phyloP scores from a whole-genome alignment of 2,797 vertebrate species.

The Apodemus agrarius region DNA sequence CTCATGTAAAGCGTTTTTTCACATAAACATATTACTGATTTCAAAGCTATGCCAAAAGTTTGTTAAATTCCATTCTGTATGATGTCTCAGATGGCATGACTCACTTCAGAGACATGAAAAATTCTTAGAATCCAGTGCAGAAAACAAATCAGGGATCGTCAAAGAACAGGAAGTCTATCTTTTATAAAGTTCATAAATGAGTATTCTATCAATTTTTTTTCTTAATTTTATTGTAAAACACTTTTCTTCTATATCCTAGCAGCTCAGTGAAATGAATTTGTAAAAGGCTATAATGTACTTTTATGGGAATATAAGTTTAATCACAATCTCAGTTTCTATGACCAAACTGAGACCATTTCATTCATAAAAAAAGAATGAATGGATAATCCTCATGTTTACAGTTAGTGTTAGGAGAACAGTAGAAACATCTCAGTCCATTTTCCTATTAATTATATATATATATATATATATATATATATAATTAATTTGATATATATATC shows the following conservation, averaged over 20 bases:
- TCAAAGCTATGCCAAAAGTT: background rate
- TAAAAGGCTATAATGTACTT: background rate
- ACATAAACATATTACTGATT: background rate
- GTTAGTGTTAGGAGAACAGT: background rate
- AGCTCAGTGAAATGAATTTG: background rate
- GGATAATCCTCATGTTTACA: slow-evolving; percentile 15
- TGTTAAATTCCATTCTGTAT: background rate
- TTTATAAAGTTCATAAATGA: slow-evolving; percentile 17
- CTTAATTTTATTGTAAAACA: slow-evolving; percentile 4
- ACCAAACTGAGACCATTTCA: background rate
- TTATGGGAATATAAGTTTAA: background rate
- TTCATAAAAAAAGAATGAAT: background rate
- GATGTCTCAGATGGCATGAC: slow-evolving; percentile 33
- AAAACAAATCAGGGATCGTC: background rate
- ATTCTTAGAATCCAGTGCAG: background rate
- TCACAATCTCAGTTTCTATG: background rate
- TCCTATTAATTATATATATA: background rate
- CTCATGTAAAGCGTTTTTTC: background rate
- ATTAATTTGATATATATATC: background rate
- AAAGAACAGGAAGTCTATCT: background rate
- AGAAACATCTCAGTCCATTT: background rate
- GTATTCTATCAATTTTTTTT: background rate
- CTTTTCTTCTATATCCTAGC: background rate
- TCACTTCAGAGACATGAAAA: slow-evolving; percentile 8
- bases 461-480: background rate